phyloP scores from a whole-genome alignment of 2,797 vertebrate species.

The Steatocranus sp. region DNA sequence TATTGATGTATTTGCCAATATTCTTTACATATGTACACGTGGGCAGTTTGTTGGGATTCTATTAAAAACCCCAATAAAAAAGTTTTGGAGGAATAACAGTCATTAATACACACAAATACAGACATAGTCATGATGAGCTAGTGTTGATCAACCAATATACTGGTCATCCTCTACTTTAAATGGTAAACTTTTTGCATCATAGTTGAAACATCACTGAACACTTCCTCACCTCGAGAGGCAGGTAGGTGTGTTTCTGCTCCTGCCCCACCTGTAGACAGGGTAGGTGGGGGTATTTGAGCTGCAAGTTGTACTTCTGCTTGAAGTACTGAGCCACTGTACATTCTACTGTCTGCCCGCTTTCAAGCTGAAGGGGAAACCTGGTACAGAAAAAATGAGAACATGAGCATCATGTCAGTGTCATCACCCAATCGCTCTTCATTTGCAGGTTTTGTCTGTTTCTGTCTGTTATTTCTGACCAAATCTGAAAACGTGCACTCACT shows the following conservation, averaged over 20 bases:
- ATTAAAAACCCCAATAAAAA: background rate
- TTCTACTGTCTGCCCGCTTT: slow-evolving; percentile 98
- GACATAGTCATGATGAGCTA: too few relatives aligned
- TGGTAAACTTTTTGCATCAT: background rate
- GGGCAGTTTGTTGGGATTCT: background rate
- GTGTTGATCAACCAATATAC: background rate
- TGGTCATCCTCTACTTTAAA: background rate
- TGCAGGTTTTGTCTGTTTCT: background rate
- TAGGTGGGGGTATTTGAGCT: slow-evolving; percentile 97
- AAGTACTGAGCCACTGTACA: slow-evolving; percentile 99
- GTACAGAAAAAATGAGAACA: background rate
- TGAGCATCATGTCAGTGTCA: background rate
- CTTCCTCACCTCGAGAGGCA: slow-evolving; percentile 93
- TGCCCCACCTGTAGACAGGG: slow-evolving; percentile 98
- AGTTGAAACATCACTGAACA: background rate
- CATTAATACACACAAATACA: background rate
- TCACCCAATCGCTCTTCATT: background rate
- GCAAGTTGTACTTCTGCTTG: slow-evolving; percentile 98
- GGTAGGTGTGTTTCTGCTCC: slow-evolving; percentile 98
- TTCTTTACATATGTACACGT: background rate
- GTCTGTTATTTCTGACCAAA: background rate
- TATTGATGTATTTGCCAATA: background rate
- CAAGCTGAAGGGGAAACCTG: slow-evolving; percentile 96
- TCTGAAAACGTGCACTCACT: background rate
- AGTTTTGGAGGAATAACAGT: background rate